Percentiles rank a stretch among this genome's conserved stretches.
Conservation (phyloP, 2,113 vertebrate genomes). For the Bubo scandiacus region DNA sequence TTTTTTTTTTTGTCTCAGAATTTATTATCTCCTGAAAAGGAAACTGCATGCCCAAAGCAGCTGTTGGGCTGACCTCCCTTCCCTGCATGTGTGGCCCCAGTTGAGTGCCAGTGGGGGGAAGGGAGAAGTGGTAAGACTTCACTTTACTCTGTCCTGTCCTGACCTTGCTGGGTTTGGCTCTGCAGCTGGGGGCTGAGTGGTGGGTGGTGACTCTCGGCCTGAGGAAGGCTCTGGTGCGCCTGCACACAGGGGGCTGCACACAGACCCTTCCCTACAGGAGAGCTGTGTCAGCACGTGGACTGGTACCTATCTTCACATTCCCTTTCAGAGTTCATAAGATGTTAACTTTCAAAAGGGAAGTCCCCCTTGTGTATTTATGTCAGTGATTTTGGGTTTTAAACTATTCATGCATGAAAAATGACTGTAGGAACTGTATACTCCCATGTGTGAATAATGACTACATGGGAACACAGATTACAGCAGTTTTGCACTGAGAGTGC, state of each 20-base stretch:
- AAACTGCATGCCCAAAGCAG: background rate
- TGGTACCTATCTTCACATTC: background rate
- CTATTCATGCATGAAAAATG: slow-evolving; percentile 47
- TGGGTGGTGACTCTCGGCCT: background rate
- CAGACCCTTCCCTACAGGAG: background rate
- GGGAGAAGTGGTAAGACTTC: background rate
- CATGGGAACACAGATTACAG: slow-evolving; percentile 10
- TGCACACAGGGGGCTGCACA: background rate
- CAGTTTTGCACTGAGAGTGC: background rate
- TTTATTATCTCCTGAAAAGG: background rate
- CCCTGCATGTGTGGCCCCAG: background rate
- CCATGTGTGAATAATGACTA: background rate
- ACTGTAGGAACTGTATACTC: slow-evolving; percentile 20
- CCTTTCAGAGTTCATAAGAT: background rate
- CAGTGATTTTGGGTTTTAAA: slow-evolving; percentile 20
- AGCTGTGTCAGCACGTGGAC: background rate
- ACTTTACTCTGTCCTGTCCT: background rate
- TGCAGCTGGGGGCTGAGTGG: background rate
- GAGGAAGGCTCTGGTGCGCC: background rate
- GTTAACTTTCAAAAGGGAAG: background rate
- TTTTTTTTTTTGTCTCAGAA: background rate
- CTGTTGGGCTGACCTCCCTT: background rate
- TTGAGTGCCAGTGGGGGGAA: background rate
- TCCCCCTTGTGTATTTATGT: background rate
- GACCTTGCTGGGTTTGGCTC: background rate